phyloP scores from a whole-genome alignment of 2,888 invertebrate genomes.

The Stictocephala bisonia region DNA sequence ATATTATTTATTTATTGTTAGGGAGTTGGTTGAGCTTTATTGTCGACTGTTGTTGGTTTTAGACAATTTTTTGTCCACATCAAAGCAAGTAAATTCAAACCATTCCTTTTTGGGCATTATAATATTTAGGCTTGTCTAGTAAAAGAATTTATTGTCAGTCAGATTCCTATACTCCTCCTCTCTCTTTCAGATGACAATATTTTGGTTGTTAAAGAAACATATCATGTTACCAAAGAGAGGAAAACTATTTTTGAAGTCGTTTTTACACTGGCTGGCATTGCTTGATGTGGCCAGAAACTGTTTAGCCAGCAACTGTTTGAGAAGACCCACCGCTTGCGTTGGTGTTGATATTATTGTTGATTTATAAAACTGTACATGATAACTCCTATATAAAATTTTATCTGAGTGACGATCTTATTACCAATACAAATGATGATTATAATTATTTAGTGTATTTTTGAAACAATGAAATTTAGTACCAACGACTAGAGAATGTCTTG shows the following conservation, averaged over 20 bases:
- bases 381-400: slow-evolving; percentile 49
- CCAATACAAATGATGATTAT: slow-evolving; percentile 45
- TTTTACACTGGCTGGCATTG: slow-evolving; percentile 34
- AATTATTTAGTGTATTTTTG: slow-evolving; percentile 55
- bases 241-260: slow-evolving; percentile 37
- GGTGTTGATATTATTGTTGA: slow-evolving; percentile 52
- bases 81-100: slow-evolving; percentile 53
- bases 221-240: slow-evolving; percentile 30
- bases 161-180: slow-evolving; percentile 46
- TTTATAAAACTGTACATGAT: slow-evolving; percentile 52
- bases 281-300: slow-evolving; percentile 22
- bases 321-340: slow-evolving; percentile 48
- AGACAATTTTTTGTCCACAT: slow-evolving; percentile 29
- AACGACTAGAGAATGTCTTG: slow-evolving; percentile 52
- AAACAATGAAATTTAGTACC: slow-evolving; percentile 54
- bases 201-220: slow-evolving; percentile 43
- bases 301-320: slow-evolving; percentile 9
- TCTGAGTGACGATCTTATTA: slow-evolving; percentile 45
- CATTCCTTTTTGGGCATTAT: slow-evolving; percentile 55
- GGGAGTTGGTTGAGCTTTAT: slow-evolving; percentile 27
- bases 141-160: slow-evolving; percentile 53
- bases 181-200: slow-evolving; percentile 40
- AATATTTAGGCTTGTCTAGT: slow-evolving; percentile 54
- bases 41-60: background rate
- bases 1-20: slow-evolving; percentile 43